phyloP scores from a whole-genome alignment of 2,797 vertebrate species.

The Leontopithecus rosalia region DNA sequence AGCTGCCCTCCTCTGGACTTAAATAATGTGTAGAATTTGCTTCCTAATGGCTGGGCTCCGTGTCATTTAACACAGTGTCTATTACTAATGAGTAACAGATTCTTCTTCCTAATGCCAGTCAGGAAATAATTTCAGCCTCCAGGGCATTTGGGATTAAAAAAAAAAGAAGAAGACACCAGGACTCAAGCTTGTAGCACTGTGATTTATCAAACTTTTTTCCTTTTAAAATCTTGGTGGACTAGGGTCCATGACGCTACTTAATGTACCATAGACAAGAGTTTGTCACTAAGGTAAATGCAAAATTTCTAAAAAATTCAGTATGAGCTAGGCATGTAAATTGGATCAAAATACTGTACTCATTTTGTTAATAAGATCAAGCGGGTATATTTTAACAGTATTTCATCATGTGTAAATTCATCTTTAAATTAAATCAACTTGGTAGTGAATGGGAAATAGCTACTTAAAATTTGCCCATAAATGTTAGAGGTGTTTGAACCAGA shows the following conservation, averaged over 20 bases:
- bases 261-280: background rate
- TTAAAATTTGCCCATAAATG: background rate
- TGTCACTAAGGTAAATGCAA: background rate
- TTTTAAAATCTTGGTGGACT: background rate
- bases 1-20: background rate
- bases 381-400: background rate
- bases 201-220: background rate
- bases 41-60: background rate
- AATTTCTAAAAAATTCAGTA: background rate
- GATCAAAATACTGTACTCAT: background rate
- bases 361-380: slow-evolving; percentile 28
- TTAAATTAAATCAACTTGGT: background rate
- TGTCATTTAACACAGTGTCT: background rate
- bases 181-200: background rate
- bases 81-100: background rate
- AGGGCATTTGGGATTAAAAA: background rate
- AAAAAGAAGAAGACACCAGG: background rate
- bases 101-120: background rate
- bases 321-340: background rate
- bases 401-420: background rate
- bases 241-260: background rate
- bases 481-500: background rate
- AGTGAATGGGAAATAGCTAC: slow-evolving; percentile 10
- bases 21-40: background rate
- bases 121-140: background rate